These are phyloP conservation scores for Plumapathes pennacea DNA, from an alignment of 92 coral and sea anemone genomes.

Conservation along the genomic window DNA sequence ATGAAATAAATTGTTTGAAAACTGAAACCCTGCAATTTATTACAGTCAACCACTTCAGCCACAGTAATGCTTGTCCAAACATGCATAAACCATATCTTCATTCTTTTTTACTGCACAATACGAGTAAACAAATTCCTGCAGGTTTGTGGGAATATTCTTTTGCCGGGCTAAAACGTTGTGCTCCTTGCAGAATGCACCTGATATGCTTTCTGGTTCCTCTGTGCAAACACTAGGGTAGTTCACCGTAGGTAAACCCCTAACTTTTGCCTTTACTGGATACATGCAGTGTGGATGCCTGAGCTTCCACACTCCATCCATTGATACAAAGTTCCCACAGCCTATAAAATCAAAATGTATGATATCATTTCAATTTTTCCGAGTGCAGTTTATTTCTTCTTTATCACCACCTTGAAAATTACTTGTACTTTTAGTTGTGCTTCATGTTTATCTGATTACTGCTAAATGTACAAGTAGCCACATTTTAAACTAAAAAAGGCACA, in stretches of 20 bases:
- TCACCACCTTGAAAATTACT: too few species aligned
- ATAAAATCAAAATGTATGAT: background rate
- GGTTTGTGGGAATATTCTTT: slow-evolving; percentile 19
- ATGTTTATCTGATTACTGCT: too few species aligned
- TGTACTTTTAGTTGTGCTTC: too few species aligned
- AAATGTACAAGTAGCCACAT: too few species aligned
- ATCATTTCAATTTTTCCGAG: too few species aligned
- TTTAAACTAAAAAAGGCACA: too few species aligned
- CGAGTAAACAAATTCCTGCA: slow-evolving; percentile 29
- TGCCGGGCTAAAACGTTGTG: slow-evolving; percentile 4
- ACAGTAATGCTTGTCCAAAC: too few species aligned
- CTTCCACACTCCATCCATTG: slow-evolving; percentile 46
- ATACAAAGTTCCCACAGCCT: slow-evolving; percentile 34
- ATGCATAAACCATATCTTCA: too few species aligned
- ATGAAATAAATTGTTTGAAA: too few species aligned
- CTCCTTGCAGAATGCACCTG: slow-evolving; percentile 14
- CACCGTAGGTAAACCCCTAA: slow-evolving; percentile 23
- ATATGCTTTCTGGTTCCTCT: slow-evolving; percentile 25
- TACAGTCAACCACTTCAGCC: too few species aligned
- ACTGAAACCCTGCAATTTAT: too few species aligned
- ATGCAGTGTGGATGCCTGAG: slow-evolving; percentile 41
- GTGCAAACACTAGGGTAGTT: slow-evolving; percentile 38
- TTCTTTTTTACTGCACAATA: slow-evolving; percentile 13
- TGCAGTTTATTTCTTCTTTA: too few species aligned
- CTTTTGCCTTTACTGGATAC: slow-evolving; percentile 44